These are phyloP conservation scores for Parasteatoda lunata DNA, from an alignment of 2,888 invertebrate genomes.

Conservation along the genomic window DNA sequence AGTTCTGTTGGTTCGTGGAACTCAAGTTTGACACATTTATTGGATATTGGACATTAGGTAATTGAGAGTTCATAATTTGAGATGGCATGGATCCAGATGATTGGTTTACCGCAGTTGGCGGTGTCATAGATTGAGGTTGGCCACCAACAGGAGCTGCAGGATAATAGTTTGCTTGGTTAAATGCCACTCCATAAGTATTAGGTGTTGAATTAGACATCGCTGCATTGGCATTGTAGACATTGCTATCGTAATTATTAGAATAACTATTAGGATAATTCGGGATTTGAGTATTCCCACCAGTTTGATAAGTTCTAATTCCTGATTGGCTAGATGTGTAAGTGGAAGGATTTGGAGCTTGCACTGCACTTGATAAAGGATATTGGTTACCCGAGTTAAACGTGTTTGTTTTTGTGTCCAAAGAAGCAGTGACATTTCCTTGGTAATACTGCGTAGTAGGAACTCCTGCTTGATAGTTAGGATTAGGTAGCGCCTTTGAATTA, in stretches of 20 bases:
- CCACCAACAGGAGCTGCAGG: neutral
- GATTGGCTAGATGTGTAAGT: neutral
- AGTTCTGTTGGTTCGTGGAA: too few relatives aligned
- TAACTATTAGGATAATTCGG: constrained; percentile 27
- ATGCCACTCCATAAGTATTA: neutral
- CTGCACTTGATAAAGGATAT: constrained; percentile 15
- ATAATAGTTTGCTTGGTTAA: neutral
- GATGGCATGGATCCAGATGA: too few relatives aligned
- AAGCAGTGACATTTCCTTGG: constrained; percentile 52
- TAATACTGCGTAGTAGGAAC: constrained; percentile 28
- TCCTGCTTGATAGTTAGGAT: constrained; percentile 11
- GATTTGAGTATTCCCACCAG: neutral
- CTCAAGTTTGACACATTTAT: too few relatives aligned
- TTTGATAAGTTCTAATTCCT: constrained; percentile 11
- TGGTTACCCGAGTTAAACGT: constrained; percentile 25
- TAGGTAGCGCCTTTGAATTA: neutral
- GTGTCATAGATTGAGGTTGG: too few relatives aligned
- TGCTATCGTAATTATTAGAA: neutral
- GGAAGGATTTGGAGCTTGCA: neutral
- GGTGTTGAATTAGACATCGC: neutral
- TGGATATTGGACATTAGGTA: too few relatives aligned
- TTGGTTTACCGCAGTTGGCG: too few relatives aligned
- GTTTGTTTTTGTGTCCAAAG: constrained; percentile 55
- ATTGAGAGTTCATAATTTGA: too few relatives aligned
- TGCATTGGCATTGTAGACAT: neutral